A percentile compares a stretch with the other conserved stretches of the same genome.
Conservation (phyloP, 2,888 invertebrate species). For the Ichneumoninae sp. region DNA sequence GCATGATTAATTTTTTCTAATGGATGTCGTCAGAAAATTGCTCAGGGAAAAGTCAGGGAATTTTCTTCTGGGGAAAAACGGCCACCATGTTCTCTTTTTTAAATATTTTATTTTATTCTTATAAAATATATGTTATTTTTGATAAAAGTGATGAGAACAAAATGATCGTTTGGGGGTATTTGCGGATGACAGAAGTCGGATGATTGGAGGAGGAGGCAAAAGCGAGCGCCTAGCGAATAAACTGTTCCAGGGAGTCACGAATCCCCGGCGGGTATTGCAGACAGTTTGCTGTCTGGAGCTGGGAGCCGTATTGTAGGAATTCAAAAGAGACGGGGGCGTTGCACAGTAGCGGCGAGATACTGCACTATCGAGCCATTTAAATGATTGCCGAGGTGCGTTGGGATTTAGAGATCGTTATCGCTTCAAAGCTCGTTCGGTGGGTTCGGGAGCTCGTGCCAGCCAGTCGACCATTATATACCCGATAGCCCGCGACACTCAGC, state of each 20-base stretch:
- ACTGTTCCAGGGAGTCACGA: neutral
- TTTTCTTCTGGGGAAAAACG: too few relatives aligned
- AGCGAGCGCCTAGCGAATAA: neutral
- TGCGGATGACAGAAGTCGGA: neutral
- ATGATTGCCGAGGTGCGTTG: conserved; percentile 34
- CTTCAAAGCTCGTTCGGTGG: neutral
- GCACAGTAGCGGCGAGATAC: conserved; percentile 48
- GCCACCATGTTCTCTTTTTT: too few relatives aligned
- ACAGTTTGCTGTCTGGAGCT: neutral
- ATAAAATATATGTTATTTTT: neutral
- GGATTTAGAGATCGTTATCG: conserved; percentile 45
- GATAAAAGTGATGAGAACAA: neutral
- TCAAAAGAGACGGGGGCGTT: conserved; percentile 1
- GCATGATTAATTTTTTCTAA: too few relatives aligned
- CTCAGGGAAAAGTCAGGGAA: too few relatives aligned
- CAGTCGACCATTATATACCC: neutral
- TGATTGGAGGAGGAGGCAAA: neutral
- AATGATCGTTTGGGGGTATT: neutral
- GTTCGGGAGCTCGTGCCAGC: conserved; percentile 2
- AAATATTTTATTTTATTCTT: neutral
- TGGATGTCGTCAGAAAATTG: too few relatives aligned
- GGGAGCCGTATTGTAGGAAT: neutral
- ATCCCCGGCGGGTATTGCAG: neutral
- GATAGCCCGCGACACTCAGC: neutral
- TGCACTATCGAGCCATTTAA: conserved; percentile 23